Conservation (phyloP, 2,113 vertebrate genomes). For the Gallinago jamesoni region DNA sequence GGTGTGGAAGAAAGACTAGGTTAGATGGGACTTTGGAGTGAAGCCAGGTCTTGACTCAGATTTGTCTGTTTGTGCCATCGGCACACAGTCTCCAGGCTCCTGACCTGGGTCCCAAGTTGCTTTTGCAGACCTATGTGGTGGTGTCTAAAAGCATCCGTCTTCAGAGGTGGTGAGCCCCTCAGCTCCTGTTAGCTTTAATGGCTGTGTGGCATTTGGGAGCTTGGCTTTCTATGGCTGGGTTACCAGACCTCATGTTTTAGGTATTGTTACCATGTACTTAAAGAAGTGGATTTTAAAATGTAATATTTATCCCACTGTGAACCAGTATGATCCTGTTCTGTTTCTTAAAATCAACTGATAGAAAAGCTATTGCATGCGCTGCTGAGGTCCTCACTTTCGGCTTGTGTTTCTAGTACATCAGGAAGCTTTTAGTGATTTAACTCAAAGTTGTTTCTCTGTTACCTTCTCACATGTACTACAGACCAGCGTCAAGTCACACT, state of each 20-base stretch:
- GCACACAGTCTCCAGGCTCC: neutral
- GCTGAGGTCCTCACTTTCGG: neutral
- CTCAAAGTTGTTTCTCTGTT: neutral
- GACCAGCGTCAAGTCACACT: neutral
- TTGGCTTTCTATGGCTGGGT: neutral
- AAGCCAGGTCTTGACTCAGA: neutral
- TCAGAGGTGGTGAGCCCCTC: neutral
- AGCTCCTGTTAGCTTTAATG: neutral
- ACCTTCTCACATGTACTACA: neutral
- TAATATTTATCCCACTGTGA: neutral
- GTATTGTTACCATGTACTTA: neutral
- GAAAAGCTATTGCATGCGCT: neutral
- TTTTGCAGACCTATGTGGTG: accelerated
- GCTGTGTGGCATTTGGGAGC: neutral
- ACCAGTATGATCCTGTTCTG: neutral
- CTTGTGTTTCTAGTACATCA: neutral
- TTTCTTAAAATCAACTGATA: neutral
- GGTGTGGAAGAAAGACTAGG: neutral
- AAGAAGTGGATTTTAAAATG: neutral
- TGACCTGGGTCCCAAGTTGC: neutral
- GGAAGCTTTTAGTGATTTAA: neutral
- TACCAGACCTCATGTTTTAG: neutral
- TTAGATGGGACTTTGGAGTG: neutral
- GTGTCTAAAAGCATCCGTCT: neutral
- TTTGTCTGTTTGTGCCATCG: neutral